Evolutionary conservation across 2,888 invertebrate species (phyloP), one percentile per base, ranked within the genome.

Genomic region (Chloroclysta siterata): DNA sequence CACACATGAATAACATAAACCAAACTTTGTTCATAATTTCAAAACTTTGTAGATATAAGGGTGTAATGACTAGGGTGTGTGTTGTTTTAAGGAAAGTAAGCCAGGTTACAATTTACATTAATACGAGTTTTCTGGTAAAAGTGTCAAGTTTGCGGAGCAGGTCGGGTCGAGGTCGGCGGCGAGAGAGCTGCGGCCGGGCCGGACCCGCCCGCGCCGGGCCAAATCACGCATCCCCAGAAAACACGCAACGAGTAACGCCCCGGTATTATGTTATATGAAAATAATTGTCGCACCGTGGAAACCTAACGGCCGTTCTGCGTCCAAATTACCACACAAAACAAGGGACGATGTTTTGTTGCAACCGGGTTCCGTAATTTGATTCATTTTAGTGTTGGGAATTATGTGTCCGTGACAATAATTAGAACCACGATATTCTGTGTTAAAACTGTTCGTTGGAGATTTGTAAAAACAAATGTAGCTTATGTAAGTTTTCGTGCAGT

Each of bases 181-280:
- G 69, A 67, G 68, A 72, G 67, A 54, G 22, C 63, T 65, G 53
- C 69, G 68, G 53, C 54, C 53, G 66, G 64, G 58, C 56, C 52
- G 62, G 67, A 60, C 68, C 71, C 74, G 69, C 10, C 2, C 28
- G 22, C 13, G 14, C 70, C 76, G 74, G 77, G 79, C 80, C 80
- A 82, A 85, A 88, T 88, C 86, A 88, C 82, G 80, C 77, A 79
- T 84, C 88, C 87, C 85, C 63, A 64, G 85, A 78, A 88, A 79
- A 73, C 81, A 76, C 77, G 80, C 83, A 85, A 82, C 83, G 84
- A 83, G 80, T 82, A 78, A 81, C 84, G 80, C 82, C 82, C 82
- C 83, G 76, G 86, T 84, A 87, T 89, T 88, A 88, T 87, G 85
- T 87, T 89, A 87, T 89, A 88, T 84, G 84, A 82, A 87, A 88